Evolutionary conservation across 2,797 vertebrate genomes (phyloP), one percentile per base, ranked within the genome.

Genomic region (Macroramphosus scolopax): DNA sequence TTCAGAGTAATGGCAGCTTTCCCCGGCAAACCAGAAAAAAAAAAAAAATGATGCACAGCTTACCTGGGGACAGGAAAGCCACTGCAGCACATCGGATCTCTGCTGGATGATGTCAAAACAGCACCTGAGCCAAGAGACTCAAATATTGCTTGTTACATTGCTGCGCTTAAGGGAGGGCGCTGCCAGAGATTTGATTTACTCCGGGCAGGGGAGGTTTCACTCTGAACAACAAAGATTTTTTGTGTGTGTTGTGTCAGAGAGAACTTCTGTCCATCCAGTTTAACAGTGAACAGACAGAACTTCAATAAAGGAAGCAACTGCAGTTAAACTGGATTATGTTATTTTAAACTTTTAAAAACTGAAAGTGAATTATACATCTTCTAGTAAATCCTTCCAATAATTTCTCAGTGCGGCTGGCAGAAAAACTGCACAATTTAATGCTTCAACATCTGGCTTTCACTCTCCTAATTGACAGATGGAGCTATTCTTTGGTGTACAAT

Each of bases 21-120:
- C 58, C 48, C 38, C 29, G 33, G 52, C 49, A 63, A 74, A 76
- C n/a, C n/a, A n/a, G n/a, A n/a, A n/a, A n/a, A n/a, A n/a, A n/a
- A 67, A 67, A 60, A 32, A 68, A 75, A 50, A 80, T 86, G 81
- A 85, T 77, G 39, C 77, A 83, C 51, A 67, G 63, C 64, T 75
- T 41, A 81, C 82, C 79, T 56, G 75, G 61, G 81, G 78, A 77
- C 68, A 86, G 62, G 56, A 73, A 69, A 69, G 44, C 49, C 59
- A 47, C 62, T 31, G 9, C 39, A 31, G 28, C n/a, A 38, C 43
- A 33, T 9, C 2, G 2, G 30, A 50, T 59, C 41, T 70, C 51
- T 39, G 59, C 51, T 62, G 36, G 31, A 41, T 50, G 55, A 67
- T 58, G 56, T 59, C 38, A 66, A 70, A 73, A 68, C 56, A 67